Evolutionary conservation across 1,140 invertebrate species (phyloP), one percentile per base, ranked within the genome.

Genomic region (Drosophila jambulina): DNA sequence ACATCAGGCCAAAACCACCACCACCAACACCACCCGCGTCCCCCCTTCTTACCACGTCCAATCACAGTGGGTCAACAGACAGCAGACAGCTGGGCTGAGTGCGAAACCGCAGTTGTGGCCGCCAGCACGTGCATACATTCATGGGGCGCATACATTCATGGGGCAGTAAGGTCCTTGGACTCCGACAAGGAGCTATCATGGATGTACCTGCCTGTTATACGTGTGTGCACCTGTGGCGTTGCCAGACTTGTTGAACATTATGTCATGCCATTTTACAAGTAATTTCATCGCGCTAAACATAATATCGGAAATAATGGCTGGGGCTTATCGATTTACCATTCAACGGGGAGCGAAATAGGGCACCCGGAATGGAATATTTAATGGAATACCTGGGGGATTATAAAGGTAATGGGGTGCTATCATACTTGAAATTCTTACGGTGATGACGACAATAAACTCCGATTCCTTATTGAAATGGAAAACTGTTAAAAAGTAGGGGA

Each of bases 111-210:
- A 77, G 67, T 82, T 43, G 58, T 46, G 62, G 58, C 53, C 79
- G 45, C 61, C 72, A 69, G 46, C 75, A 78, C 75, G 75, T 78
- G 75, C 75, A 78, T 60, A 75, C 57, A 53, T 75, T 71, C 45
- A 75, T 48, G 56, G 45, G 27, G 25, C 15, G 75, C 75, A 78
- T 60, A 75, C 57, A 53, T 75, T 71, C 45, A 75, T 48, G 56
- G 45, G 27, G 25, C 15, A 3, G 46, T n/a, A 15, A 63, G 83
- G 68, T 90, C 81, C 72, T 87, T 84, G 84, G 81, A 65, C 60
- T 62, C 46, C 40, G 42, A 51, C 62, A 49, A 58, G 51, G 70
- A 63, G 32, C 51, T 54, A 36, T 32, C 15, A 23, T 17, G 32
- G 32, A 34, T 8, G 27, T 32, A 53, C 15, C 3, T 56, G 58